Evolutionary conservation across 2,888 invertebrate species (phyloP).

Genomic region (Diplazon laetatorius): DNA sequence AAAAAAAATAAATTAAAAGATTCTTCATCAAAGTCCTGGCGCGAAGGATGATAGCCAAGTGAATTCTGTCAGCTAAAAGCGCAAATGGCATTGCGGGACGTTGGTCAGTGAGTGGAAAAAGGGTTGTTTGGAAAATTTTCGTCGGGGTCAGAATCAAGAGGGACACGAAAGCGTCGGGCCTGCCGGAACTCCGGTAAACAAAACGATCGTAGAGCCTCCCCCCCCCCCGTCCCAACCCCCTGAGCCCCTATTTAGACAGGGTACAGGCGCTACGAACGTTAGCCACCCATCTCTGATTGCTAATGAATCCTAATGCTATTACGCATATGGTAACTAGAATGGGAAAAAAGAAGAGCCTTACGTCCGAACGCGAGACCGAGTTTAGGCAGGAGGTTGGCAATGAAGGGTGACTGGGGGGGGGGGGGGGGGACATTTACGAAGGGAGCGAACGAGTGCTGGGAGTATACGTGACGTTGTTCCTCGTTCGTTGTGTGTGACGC

Average conservation of each 20-base stretch:
- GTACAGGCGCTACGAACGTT: constrained; percentile 52
- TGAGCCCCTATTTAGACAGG: constrained; percentile 19
- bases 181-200: constrained; percentile 77
- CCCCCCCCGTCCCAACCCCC: too few relatives aligned
- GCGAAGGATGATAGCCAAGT: neutral
- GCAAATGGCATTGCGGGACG: neutral
- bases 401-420: too few relatives aligned
- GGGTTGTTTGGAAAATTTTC: constrained; percentile 57
- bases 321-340: constrained; percentile 79
- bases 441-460: constrained; percentile 56
- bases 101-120: constrained; percentile 7
- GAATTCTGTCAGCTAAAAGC: neutral
- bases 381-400: too few relatives aligned
- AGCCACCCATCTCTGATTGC: constrained; percentile 81
- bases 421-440: constrained; percentile 20
- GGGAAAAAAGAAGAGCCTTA: constrained; percentile 74
- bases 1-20: too few relatives aligned
- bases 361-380: constrained; percentile 69
- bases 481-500: neutral
- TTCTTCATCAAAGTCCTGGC: too few relatives aligned
- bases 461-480: constrained; percentile 71
- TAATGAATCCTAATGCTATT: constrained; percentile 82
- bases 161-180: constrained; percentile 67
- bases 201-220: constrained; percentile 69
- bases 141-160: constrained; percentile 55